Percentiles rank a stretch among this genome's conserved stretches.
Evolutionary conservation across 1,140 invertebrate genomes (phyloP).

Genomic region (Bombus waltoni): DNA sequence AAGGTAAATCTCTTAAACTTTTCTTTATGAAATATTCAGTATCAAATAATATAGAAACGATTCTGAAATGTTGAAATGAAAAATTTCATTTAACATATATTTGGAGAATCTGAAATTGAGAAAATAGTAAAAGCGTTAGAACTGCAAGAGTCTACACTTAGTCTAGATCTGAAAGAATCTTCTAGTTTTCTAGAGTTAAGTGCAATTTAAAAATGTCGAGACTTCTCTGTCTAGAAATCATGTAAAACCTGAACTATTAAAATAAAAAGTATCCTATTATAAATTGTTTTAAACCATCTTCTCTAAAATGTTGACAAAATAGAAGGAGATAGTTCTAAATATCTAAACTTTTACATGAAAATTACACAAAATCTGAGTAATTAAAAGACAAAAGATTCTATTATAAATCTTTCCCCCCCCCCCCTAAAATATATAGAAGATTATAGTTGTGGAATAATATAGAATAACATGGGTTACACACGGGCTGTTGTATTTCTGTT

Average conservation of each 20-base stretch:
- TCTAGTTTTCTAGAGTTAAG: background rate
- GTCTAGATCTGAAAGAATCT: too few relatives aligned
- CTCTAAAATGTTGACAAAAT: background rate
- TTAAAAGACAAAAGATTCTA: background rate
- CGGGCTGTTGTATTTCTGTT: background rate
- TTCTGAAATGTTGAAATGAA: too few relatives aligned
- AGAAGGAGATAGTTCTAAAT: background rate
- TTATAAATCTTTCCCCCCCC: background rate
- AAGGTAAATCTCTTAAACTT: too few relatives aligned
- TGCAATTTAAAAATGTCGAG: too few relatives aligned
- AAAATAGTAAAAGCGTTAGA: too few relatives aligned
- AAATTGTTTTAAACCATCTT: background rate
- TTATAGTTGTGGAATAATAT: background rate
- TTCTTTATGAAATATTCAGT: too few relatives aligned
- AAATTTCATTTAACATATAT: too few relatives aligned
- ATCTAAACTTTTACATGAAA: background rate
- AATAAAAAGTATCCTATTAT: background rate
- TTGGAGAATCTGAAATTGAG: too few relatives aligned
- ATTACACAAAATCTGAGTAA: background rate
- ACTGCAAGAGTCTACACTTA: too few relatives aligned
- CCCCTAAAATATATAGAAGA: background rate
- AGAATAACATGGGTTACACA: background rate
- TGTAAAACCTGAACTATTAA: background rate
- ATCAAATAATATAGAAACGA: too few relatives aligned
- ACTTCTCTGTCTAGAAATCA: background rate